Evolutionary conservation across 2,888 invertebrate genomes (phyloP).

Genomic region (Pseudoips prasinana): DNA sequence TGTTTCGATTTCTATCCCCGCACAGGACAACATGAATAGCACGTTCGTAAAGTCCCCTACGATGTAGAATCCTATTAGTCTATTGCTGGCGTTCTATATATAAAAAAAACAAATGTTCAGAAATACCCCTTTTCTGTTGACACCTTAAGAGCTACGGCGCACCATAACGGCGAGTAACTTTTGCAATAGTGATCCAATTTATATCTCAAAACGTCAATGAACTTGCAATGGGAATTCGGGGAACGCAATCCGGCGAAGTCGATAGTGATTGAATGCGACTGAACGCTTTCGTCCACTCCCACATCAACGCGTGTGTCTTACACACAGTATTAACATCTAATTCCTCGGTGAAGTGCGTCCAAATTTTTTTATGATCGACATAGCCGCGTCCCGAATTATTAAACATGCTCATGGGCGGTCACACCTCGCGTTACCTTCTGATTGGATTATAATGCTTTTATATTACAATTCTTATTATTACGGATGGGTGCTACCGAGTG

Average conservation of each 20-base stretch:
- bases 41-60: too few species aligned
- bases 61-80: too few species aligned
- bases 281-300: constrained; percentile 26
- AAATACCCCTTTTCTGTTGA: too few species aligned
- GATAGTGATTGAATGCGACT: constrained; percentile 36
- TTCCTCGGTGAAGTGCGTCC: constrained; percentile 57
- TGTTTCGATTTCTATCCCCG: too few species aligned
- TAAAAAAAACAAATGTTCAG: too few species aligned
- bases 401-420: constrained; percentile 71
- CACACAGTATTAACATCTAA: constrained; percentile 53
- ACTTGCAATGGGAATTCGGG: constrained; percentile 35
- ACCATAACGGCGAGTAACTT: too few species aligned
- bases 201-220: constrained; percentile 36
- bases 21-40: too few species aligned
- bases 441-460: constrained; percentile 81
- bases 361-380: constrained; percentile 71
- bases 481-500: constrained; percentile 67
- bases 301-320: constrained; percentile 49
- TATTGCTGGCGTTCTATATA: too few species aligned
- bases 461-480: constrained; percentile 79
- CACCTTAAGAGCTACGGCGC: too few species aligned
- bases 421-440: constrained; percentile 66
- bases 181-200: constrained; percentile 31
- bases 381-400: constrained; percentile 66
- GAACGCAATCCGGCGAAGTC: constrained; percentile 33